phyloP scores from a whole-genome alignment of 2,113 vertebrate species.

The Myanophis thanlyinensis region DNA sequence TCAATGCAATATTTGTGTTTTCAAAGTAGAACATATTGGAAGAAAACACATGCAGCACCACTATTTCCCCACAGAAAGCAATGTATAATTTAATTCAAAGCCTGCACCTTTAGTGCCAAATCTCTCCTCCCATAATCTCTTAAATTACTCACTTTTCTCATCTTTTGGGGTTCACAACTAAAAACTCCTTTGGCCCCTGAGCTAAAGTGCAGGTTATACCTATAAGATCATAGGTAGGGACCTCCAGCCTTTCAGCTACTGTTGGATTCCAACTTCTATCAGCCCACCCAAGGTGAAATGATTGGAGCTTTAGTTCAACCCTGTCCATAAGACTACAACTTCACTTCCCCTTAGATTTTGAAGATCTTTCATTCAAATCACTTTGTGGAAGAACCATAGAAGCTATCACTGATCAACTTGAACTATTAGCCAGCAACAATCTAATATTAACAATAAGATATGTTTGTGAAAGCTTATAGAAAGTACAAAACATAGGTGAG shows the following conservation, averaged over 20 bases:
- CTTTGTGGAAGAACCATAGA: not conserved
- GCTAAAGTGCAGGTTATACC: not conserved
- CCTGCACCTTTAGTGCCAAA: not conserved
- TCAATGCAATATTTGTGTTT: not conserved
- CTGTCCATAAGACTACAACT: not conserved
- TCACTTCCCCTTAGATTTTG: not conserved
- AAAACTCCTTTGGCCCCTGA: not conserved
- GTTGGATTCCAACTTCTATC: not conserved
- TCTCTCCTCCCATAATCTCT: not conserved
- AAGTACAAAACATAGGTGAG: conserved; percentile 37
- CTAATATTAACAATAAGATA: not conserved
- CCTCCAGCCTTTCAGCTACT: not conserved
- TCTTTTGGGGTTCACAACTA: not conserved
- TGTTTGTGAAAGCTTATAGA: not conserved
- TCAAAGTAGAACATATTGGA: not conserved
- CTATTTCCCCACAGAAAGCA: not conserved
- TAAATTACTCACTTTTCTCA: too few relatives aligned
- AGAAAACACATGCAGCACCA: not conserved
- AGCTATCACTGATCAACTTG: not conserved
- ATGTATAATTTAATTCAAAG: not conserved
- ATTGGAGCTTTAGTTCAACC: not conserved
- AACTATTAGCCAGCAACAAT: not conserved
- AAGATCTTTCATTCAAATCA: not conserved
- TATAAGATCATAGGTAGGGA: not conserved
- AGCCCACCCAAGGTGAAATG: not conserved